phyloP scores from a whole-genome alignment of 2,113 vertebrate species.

The Dasyornis broadbenti region DNA sequence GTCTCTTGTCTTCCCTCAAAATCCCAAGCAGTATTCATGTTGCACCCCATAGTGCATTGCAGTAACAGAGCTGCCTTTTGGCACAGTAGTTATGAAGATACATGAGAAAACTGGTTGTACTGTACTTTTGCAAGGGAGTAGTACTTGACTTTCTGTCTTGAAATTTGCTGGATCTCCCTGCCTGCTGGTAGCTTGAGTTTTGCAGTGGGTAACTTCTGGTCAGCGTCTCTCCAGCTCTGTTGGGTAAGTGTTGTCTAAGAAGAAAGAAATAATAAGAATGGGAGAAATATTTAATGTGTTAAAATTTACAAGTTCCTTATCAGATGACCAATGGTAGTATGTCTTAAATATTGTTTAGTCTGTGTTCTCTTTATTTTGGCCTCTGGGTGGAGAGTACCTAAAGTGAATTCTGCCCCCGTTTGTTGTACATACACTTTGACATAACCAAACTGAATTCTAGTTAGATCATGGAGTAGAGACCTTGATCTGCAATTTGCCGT shows the following conservation, averaged over 20 bases:
- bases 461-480: not conserved
- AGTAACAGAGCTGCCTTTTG: not conserved
- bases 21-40: not conserved
- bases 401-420: not conserved
- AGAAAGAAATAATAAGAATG: not conserved
- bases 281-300: not conserved
- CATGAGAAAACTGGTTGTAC: not conserved
- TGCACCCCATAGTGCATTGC: not conserved
- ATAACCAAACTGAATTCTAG: not conserved
- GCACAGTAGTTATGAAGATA: not conserved
- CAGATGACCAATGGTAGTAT: not conserved
- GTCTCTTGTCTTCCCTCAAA: not conserved
- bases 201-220: not conserved
- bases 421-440: accelerated
- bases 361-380: not conserved
- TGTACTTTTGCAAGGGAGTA: not conserved
- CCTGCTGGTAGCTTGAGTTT: not conserved
- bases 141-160: not conserved
- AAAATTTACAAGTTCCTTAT: not conserved
- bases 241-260: not conserved
- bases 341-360: not conserved
- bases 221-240: accelerated
- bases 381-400: not conserved
- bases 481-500: not conserved
- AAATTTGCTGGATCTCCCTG: not conserved